Evolutionary conservation across 2,797 vertebrate species (phyloP).

Genomic region (Tragelaphus oryx): DNA sequence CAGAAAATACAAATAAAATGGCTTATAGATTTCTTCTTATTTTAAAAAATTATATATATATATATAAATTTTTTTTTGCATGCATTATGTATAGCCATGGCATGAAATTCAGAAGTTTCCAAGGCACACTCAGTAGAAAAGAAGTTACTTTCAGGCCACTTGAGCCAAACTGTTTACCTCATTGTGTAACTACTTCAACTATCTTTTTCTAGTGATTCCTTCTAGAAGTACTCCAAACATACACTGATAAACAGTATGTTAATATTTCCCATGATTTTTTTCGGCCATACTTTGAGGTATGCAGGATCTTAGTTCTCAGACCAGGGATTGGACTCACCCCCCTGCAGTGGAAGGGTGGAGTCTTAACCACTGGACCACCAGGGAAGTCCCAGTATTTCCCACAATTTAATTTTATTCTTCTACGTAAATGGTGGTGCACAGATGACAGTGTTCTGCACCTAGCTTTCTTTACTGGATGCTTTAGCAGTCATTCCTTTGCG

Average conservation of each 20-base stretch:
- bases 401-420: neutral
- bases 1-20: neutral
- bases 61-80: neutral
- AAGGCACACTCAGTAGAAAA: neutral
- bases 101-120: neutral
- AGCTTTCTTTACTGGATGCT: neutral
- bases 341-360: neutral
- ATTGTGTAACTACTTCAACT: neutral
- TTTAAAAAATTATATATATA: neutral
- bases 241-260: neutral
- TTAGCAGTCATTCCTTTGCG: neutral
- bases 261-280: neutral
- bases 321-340: neutral
- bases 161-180: neutral
- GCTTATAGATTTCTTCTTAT: neutral
- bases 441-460: neutral
- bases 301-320: neutral
- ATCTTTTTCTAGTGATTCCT: neutral
- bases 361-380: neutral
- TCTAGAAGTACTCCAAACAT: conserved; percentile 13
- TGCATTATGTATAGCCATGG: neutral
- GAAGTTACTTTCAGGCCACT: neutral
- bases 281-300: neutral
- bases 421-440: neutral
- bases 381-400: neutral